A percentile compares a stretch with the other conserved stretches of the same genome.
Conservation (phyloP, 2,113 vertebrate genomes). For the Callopanchax toddi region DNA sequence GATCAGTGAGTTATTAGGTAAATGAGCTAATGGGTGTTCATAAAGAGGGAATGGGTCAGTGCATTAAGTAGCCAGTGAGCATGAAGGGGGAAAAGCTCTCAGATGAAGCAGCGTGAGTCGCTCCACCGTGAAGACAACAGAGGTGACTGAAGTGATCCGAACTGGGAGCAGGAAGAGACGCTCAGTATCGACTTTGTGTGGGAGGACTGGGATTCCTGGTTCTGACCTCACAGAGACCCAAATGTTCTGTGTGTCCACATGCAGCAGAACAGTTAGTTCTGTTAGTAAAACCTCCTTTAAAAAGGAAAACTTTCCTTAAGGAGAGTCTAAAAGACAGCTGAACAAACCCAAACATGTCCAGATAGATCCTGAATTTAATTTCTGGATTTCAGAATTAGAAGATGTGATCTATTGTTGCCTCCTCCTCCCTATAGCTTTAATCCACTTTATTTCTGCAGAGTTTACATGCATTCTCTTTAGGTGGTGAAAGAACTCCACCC, state of each 20-base stretch:
- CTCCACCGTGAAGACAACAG: constrained; percentile 25
- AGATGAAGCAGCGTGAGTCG: constrained; percentile 35
- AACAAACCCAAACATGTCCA: no score
- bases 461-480: no score
- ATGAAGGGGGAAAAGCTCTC: constrained; percentile 37
- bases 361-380: no score
- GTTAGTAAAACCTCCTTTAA: not conserved
- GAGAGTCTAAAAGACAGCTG: no score
- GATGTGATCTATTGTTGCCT: not conserved
- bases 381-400: no score
- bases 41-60: constrained; percentile 49
- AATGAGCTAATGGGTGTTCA: constrained; percentile 50
- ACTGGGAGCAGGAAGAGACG: constrained; percentile 7
- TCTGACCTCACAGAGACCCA: constrained; percentile 22
- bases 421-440: constrained; percentile 10
- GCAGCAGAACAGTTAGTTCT: no score
- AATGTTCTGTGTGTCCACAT: constrained; percentile 17
- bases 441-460: no score
- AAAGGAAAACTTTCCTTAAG: not conserved
- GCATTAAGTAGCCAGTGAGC: constrained; percentile 47
- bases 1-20: constrained; percentile 34
- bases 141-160: constrained; percentile 26
- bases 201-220: constrained; percentile 37
- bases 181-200: constrained; percentile 29
- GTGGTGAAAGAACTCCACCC: not conserved